Base-by-base conservation (phyloP, 2,113 vertebrate genomes). In the Holacanthus passer region DNA sequence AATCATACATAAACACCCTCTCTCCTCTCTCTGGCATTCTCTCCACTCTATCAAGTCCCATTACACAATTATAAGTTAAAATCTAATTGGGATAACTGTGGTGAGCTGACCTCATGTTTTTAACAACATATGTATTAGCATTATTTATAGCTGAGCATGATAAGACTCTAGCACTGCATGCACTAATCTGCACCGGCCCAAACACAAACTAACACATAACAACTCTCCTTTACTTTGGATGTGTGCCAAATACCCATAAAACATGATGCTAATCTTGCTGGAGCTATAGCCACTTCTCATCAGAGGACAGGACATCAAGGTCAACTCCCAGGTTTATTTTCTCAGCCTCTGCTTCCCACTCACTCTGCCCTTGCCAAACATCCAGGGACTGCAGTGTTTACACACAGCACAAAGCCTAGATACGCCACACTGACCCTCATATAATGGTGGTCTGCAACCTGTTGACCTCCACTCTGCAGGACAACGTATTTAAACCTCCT, bases 221-320 rank as follows among this genome's bases (percentile, higher is more conserved):
- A 53, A 19, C 32, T 69, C 32, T 65, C 22, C 27, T 43, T 60
- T 45, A 31, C 64, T 77, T 62, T 81, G 84, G 70, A 75, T 60
- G 19, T 16, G 32, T 0, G n/a, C 53, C 31, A 75, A 27, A 65
- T 19, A 60, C 24, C 41, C 35, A 77, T 62, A 58, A 81, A 83
- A 77, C 17, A 77, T 14, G 24, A 11, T 0, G n/a, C 45, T 70
- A 62, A 80, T 83, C 67, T 70, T 3, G 7, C 22, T 32, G 6
- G 48, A 37, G 67, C 55, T 16, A 47, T 32, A 29, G 31, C 50
- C 41, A 3, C 55, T 78, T 86, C 32, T 62, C 67, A 39, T 39
- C 43, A 48, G 43, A 69, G 50, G 43, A 58, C 1, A 1, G 14
- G 32, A 31, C 58, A 56, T 59, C 29, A 20, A 77, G 35, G n/a